Evolutionary conservation across 2,797 vertebrate genomes (phyloP).

Genomic region (Microctenopoma steveboyesi): DNA sequence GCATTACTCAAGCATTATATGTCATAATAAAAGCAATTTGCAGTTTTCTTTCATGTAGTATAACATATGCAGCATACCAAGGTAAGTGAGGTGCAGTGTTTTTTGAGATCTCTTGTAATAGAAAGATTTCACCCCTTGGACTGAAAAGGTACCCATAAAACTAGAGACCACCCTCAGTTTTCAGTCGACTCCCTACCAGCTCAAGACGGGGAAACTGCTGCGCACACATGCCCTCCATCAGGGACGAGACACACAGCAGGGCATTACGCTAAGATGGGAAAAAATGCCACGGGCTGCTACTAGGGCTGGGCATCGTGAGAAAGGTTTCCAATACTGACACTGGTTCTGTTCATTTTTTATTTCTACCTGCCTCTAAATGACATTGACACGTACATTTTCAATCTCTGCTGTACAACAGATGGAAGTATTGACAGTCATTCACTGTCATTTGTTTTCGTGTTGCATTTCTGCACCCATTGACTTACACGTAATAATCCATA

Average conservation of each 20-base stretch:
- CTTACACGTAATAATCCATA: too few relatives aligned
- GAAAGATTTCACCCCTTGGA: conserved; percentile 78
- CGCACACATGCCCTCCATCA: conserved; percentile 43
- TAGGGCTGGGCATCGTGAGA: conserved; percentile 56
- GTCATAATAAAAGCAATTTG: conserved; percentile 87
- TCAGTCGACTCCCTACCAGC: conserved; percentile 54
- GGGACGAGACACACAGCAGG: conserved; percentile 60
- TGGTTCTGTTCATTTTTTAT: conserved; percentile 32
- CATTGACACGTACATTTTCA: neutral
- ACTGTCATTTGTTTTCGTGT: neutral
- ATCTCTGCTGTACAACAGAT: neutral
- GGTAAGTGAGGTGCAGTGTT: conserved; percentile 94
- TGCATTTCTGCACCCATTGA: too few relatives aligned
- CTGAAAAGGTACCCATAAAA: conserved; percentile 82
- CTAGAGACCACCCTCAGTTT: conserved; percentile 52
- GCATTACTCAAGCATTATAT: conserved; percentile 88
- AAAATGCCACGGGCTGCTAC: conserved; percentile 51
- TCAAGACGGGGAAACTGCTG: conserved; percentile 50
- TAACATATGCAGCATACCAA: conserved; percentile 93
- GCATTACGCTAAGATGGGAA: conserved; percentile 62
- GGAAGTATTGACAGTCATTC: neutral
- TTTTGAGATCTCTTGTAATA: conserved; percentile 80
- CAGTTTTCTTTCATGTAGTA: conserved; percentile 87
- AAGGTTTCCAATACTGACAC: conserved; percentile 57
- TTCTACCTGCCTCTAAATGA: conserved; percentile 10